Conservation (phyloP, 2,888 invertebrate species). For the Sicus ferrugineus region DNA sequence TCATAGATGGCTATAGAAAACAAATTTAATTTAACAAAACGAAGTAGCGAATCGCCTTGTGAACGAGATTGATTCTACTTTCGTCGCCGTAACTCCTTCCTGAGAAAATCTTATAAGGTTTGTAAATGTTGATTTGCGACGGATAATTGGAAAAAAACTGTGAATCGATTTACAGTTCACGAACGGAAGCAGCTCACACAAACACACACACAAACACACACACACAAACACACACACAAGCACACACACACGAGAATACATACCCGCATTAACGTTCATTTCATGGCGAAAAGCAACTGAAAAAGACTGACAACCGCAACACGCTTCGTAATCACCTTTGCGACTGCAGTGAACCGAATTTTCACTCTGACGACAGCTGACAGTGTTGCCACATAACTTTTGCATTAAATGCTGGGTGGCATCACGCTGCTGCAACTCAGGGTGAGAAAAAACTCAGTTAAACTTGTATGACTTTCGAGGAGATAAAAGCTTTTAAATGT, state of each 20-base stretch:
- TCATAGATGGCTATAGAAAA: background rate
- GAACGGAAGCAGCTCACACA: constrained; percentile 8
- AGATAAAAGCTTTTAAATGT: background rate
- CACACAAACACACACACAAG: constrained; percentile 27
- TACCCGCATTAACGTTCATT: background rate
- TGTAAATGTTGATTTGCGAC: no score
- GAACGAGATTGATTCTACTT: no score
- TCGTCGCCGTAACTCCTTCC: no score
- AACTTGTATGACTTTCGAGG: constrained; percentile 4
- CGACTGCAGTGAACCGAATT: background rate
- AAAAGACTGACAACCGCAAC: background rate
- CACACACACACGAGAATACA: constrained; percentile 32
- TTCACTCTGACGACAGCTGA: background rate
- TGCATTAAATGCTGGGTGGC: background rate
- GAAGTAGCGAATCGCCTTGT: no score
- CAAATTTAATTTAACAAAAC: background rate
- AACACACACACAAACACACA: constrained; percentile 5
- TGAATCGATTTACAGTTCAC: no score
- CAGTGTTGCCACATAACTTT: constrained; percentile 5
- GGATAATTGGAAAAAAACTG: no score
- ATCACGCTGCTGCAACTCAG: background rate
- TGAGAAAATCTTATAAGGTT: no score
- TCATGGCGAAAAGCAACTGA: background rate
- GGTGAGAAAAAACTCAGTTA: constrained; percentile 4
- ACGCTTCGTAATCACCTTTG: constrained; percentile 11